phyloP scores from a whole-genome alignment of 2,797 vertebrate species.

The Limnodromus scolopaceus region DNA sequence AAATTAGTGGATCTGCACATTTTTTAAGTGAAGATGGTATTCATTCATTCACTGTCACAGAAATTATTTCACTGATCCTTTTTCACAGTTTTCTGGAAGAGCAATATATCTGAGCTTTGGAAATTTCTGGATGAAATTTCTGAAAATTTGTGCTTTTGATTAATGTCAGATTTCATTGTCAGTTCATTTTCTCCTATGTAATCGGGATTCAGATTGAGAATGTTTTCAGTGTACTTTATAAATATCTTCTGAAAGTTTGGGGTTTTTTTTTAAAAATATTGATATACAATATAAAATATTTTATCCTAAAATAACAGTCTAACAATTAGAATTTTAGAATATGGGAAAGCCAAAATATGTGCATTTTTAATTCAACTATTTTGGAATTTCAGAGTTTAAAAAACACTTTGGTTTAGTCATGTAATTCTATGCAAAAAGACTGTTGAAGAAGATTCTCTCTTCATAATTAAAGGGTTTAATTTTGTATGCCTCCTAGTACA shows the following conservation, averaged over 20 bases:
- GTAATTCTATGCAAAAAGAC: background rate
- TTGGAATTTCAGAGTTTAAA: background rate
- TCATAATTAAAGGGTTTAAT: background rate
- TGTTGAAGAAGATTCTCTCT: background rate
- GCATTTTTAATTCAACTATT: background rate
- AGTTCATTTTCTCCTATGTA: background rate
- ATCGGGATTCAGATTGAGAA: background rate
- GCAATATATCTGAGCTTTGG: background rate
- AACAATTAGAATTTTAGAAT: background rate
- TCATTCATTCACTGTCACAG: background rate
- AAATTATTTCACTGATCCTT: background rate
- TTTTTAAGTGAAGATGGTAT: background rate
- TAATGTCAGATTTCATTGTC: background rate
- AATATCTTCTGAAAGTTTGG: background rate
- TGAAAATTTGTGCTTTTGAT: background rate
- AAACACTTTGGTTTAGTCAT: background rate
- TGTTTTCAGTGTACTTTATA: background rate
- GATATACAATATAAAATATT: background rate
- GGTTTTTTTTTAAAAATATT: background rate
- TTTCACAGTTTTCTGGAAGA: background rate
- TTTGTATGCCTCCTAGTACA: background rate
- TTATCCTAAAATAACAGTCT: background rate
- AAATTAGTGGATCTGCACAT: background rate
- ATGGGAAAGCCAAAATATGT: background rate
- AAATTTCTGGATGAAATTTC: background rate